These are phyloP conservation scores for Aleiodes sp. DNA, from an alignment of 1,140 invertebrate species.

Conservation along the genomic window DNA sequence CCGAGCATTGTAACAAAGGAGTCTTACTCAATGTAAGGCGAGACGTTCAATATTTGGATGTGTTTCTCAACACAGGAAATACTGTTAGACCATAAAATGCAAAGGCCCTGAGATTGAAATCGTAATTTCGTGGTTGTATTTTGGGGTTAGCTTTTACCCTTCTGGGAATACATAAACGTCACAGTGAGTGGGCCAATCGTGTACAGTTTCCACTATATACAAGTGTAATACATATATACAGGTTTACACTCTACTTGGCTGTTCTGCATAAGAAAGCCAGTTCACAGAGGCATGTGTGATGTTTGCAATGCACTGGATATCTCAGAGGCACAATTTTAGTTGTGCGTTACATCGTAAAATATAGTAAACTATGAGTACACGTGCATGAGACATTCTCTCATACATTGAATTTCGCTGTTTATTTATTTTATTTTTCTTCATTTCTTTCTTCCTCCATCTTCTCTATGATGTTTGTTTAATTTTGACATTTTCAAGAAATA, in stretches of 20 bases:
- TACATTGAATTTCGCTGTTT: background rate
- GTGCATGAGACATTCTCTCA: background rate
- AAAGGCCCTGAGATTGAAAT: constrained; percentile 47
- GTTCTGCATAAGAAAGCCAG: background rate
- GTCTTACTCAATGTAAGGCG: background rate
- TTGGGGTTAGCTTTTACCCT: constrained; percentile 10
- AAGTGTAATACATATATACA: background rate
- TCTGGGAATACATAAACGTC: constrained; percentile 5
- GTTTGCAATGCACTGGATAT: background rate
- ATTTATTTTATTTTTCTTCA: background rate
- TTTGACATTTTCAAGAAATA: too few relatives aligned
- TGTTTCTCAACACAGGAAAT: constrained; percentile 24
- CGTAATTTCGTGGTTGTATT: constrained; percentile 35
- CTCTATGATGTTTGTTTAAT: too few relatives aligned
- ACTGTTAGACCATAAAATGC: constrained; percentile 43
- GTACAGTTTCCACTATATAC: constrained; percentile 1
- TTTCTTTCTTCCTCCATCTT: background rate
- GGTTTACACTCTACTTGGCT: constrained; percentile 2
- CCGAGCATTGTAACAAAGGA: too few relatives aligned
- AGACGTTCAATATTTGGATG: constrained; percentile 18
- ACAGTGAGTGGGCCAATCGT: background rate
- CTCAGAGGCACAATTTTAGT: background rate
- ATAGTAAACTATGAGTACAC: background rate
- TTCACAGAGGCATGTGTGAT: background rate
- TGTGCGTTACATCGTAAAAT: constrained; percentile 24